phyloP scores from a whole-genome alignment of 2,113 vertebrate species.

The Poicephalus meyeri region DNA sequence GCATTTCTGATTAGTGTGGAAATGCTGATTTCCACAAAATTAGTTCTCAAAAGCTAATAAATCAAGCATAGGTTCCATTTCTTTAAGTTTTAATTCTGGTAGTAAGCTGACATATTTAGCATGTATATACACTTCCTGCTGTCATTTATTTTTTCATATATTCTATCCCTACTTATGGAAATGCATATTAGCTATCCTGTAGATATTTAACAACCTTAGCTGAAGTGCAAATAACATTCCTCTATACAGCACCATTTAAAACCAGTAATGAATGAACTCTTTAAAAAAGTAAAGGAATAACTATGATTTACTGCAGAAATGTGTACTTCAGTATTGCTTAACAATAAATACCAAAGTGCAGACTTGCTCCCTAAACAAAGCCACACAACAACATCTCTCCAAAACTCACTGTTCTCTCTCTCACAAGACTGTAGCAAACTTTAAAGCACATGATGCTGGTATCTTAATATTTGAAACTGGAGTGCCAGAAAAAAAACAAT shows the following conservation, averaged over 20 bases:
- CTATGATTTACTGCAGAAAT: not conserved
- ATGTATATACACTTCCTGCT: not conserved
- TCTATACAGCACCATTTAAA: not conserved
- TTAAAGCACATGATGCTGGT: not conserved
- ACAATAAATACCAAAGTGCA: not conserved
- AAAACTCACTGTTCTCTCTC: not conserved
- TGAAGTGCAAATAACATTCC: not conserved
- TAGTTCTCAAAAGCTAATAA: not conserved
- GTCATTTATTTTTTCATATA: not conserved
- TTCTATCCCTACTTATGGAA: not conserved
- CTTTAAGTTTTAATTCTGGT: not conserved
- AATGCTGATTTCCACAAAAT: not conserved
- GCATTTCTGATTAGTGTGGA: not conserved
- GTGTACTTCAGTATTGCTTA: not conserved
- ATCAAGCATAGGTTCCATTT: not conserved
- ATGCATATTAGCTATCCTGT: not conserved
- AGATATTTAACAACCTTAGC: not conserved
- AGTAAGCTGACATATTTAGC: not conserved
- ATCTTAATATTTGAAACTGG: not conserved
- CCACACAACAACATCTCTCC: not conserved
- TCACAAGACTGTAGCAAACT: not conserved
- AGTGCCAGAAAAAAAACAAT: not conserved
- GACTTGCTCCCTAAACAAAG: not conserved
- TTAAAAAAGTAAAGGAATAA: not conserved
- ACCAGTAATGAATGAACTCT: not conserved